Base-by-base conservation (phyloP, 2,888 invertebrate genomes). In the Drosophila cognata region DNA sequence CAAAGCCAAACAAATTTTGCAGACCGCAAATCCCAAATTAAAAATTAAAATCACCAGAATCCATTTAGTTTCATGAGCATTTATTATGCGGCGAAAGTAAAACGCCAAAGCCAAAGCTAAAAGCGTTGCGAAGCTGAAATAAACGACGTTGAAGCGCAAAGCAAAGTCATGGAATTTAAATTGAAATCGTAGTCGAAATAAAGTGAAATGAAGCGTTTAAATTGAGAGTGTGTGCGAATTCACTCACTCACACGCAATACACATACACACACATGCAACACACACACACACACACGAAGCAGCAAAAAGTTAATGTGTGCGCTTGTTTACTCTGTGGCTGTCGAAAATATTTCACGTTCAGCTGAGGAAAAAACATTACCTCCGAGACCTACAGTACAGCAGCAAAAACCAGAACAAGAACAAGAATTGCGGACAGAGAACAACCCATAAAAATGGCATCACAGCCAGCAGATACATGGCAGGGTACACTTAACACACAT, bases 201-300 rank as follows among this genome's bases (percentile, higher is more conserved):
- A 90, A 89, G 79, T 88, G 90, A 88, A 88, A 85, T 89, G 88
- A 88, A 87, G 86, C 89, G 84, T 84, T 89, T 80, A 90, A 87
- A 80, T 78, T 80, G 73, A 68, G 73, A 65, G 71, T 68, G 81
- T 81, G 64, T 79, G 64, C 48, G 77, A 52, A 55, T 35, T 33
- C 63, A 46, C 38, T 50, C 41, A 58, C 55, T 33, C 33, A 33
- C 61, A 48, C 21, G 67, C 48, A 58, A 28, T 11, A 51, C 43
- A 46, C 29, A 43, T 36, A 38, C 38, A 67, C 48, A 28, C 10
- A 56, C 31, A 61, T n/a, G n/a, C n/a, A n/a, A n/a, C 38, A 58
- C 10, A 50, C 35, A 53, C 33, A 21, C 25, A 51, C 29, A 46
- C 21, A 64, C 31, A 52, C n/a, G 68, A 69, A 77, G 69, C 82